phyloP scores from a whole-genome alignment of 2,888 invertebrate species.

The Sphaerophoria taeniata region DNA sequence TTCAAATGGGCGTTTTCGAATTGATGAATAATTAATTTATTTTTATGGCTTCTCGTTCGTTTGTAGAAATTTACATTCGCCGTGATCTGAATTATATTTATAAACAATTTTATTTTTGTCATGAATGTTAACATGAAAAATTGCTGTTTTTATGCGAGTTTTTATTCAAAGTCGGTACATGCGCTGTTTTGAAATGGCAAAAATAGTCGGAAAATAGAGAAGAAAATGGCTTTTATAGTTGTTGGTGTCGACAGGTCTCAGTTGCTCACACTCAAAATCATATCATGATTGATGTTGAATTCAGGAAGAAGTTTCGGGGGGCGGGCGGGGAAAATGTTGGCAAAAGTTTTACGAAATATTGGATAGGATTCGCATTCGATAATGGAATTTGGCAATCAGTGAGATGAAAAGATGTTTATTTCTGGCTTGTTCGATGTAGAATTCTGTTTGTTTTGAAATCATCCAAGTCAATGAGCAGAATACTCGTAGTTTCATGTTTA shows the following conservation, averaged over 20 bases:
- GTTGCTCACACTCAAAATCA: slow-evolving; percentile 9
- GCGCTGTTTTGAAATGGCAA: slow-evolving; percentile 37
- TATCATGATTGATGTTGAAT: slow-evolving; percentile 31
- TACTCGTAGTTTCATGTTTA: too few species aligned
- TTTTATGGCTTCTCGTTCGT: slow-evolving; percentile 54
- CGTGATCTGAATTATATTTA: slow-evolving; percentile 43
- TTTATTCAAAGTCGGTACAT: slow-evolving; percentile 47
- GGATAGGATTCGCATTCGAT: too few species aligned
- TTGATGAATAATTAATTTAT: slow-evolving; percentile 41
- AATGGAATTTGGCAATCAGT: too few species aligned
- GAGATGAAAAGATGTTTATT: too few species aligned
- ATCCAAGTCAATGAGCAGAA: too few species aligned
- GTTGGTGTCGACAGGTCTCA: neutral
- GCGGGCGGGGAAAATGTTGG: too few species aligned
- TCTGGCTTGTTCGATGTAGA: too few species aligned
- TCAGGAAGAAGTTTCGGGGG: too few species aligned
- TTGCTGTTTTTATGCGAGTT: slow-evolving; percentile 29
- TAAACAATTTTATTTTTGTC: slow-evolving; percentile 34
- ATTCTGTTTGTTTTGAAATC: too few species aligned
- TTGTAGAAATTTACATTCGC: slow-evolving; percentile 47
- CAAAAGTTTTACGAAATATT: too few species aligned
- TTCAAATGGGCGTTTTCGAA: slow-evolving; percentile 67
- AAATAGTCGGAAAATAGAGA: neutral
- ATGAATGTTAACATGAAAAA: slow-evolving; percentile 32
- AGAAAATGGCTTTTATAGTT: neutral